phyloP scores from a whole-genome alignment of 2,797 vertebrate species.

The Melanotaenia maccullochi region DNA sequence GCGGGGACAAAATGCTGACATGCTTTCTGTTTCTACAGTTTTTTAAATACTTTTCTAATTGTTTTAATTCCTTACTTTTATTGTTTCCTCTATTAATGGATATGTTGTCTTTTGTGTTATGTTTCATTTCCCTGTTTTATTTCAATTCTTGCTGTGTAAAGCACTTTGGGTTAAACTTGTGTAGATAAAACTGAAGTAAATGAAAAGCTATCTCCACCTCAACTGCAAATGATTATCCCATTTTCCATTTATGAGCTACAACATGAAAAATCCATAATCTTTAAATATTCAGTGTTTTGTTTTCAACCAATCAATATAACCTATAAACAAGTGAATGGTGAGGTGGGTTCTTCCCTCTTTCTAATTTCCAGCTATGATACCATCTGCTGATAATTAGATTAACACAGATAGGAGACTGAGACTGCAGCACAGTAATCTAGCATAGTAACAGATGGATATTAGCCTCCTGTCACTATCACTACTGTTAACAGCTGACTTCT shows the following conservation, averaged over 20 bases:
- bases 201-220: neutral
- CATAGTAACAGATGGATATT: conserved; percentile 55
- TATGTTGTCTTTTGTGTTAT: too few species aligned
- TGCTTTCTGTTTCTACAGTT: too few species aligned
- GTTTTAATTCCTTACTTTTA: too few species aligned
- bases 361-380: conserved; percentile 23
- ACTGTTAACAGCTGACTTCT: conserved; percentile 33
- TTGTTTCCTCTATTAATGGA: too few species aligned
- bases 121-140: too few species aligned
- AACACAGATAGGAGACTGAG: conserved; percentile 57
- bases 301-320: neutral
- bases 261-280: neutral
- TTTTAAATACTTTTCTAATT: too few species aligned
- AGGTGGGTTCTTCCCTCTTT: conserved; percentile 11
- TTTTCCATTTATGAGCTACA: neutral
- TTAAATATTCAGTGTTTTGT: neutral
- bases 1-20: too few species aligned
- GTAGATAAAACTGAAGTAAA: neutral
- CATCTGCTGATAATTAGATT: conserved; percentile 72
- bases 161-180: neutral
- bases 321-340: conserved; percentile 8
- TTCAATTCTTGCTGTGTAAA: too few species aligned
- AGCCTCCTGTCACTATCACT: conserved; percentile 38
- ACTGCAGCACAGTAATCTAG: conserved; percentile 58
- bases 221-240: neutral